Conservation (phyloP, 1,140 invertebrate species). For the Bursaphelenchus mucronatus region DNA sequence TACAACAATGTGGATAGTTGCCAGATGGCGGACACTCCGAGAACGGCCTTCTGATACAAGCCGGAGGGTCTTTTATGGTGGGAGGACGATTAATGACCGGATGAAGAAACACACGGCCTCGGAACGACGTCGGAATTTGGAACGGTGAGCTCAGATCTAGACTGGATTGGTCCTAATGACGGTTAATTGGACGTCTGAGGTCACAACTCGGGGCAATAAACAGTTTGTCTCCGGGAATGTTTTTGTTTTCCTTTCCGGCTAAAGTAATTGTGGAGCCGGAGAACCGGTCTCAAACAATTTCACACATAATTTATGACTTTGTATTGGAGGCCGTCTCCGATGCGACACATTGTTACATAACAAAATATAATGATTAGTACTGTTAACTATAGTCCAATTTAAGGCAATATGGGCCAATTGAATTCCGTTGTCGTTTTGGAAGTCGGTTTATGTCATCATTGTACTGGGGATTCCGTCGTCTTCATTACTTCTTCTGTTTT, state of each 20-base stretch:
- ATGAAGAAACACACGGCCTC: slow-evolving; percentile 40
- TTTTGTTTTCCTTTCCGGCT: too few species aligned
- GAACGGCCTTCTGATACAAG: background rate
- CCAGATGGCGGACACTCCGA: slow-evolving; percentile 7
- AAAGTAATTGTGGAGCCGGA: too few species aligned
- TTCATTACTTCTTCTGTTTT: slow-evolving; percentile 48
- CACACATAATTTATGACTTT: too few species aligned
- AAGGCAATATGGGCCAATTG: slow-evolving; percentile 33
- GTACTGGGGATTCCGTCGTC: slow-evolving; percentile 44
- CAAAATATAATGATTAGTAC: too few species aligned
- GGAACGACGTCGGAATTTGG: slow-evolving; percentile 37
- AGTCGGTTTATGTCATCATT: slow-evolving; percentile 30
- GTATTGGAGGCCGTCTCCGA: too few species aligned
- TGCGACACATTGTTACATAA: too few species aligned
- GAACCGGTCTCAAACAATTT: too few species aligned
- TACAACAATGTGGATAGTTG: slow-evolving; percentile 9
- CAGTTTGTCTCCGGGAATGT: too few species aligned
- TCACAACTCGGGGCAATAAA: too few species aligned
- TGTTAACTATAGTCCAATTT: slow-evolving; percentile 18
- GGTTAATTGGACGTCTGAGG: too few species aligned
- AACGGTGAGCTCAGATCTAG: slow-evolving; percentile 24
- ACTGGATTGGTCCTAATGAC: slow-evolving; percentile 5
- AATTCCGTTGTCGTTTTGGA: slow-evolving; percentile 22
- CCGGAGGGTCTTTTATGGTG: too few species aligned
- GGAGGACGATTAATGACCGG: too few species aligned